phyloP scores from a whole-genome alignment of 1,140 invertebrate species.

The Drosophila sproati region DNA sequence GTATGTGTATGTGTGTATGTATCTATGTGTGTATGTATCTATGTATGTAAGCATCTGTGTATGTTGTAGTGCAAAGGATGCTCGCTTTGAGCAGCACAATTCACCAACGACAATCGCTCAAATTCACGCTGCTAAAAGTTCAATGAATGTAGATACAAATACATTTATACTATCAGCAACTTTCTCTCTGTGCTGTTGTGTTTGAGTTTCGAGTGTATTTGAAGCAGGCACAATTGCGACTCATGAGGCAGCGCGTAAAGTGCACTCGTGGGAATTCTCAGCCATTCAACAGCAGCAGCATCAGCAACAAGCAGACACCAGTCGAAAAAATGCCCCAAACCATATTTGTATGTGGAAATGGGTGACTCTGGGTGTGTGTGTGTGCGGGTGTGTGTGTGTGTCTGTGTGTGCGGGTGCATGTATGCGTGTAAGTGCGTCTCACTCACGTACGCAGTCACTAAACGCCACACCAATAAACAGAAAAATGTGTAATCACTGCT shows the following conservation, averaged over 20 bases:
- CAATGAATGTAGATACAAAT: slow-evolving; percentile 55
- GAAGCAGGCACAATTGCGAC: slow-evolving; percentile 51
- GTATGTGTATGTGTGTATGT: slow-evolving; percentile 27
- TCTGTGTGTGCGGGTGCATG: neutral
- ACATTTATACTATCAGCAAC: slow-evolving; percentile 33
- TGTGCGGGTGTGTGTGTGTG: neutral
- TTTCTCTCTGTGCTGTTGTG: slow-evolving; percentile 36
- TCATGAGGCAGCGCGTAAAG: slow-evolving; percentile 65
- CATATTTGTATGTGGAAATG: slow-evolving; percentile 21
- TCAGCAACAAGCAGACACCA: slow-evolving; percentile 22
- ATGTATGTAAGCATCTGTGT: slow-evolving; percentile 31
- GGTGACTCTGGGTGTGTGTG: neutral
- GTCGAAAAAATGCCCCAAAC: slow-evolving; percentile 12
- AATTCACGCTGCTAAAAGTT: slow-evolving; percentile 46
- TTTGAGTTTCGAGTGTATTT: slow-evolving; percentile 2
- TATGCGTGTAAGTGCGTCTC: slow-evolving; percentile 17
- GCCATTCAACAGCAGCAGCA: slow-evolving; percentile 11
- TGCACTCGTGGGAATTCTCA: slow-evolving; percentile 73
- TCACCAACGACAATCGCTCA: slow-evolving; percentile 42
- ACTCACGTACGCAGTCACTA: slow-evolving; percentile 58
- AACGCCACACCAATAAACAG: slow-evolving; percentile 44
- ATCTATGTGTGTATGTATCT: slow-evolving; percentile 15
- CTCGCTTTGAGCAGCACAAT: slow-evolving; percentile 29
- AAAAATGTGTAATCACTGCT: slow-evolving; percentile 77
- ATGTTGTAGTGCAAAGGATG: neutral